Evolutionary conservation across 2,888 invertebrate species (phyloP).

Genomic region (Hyposoter didymator): DNA sequence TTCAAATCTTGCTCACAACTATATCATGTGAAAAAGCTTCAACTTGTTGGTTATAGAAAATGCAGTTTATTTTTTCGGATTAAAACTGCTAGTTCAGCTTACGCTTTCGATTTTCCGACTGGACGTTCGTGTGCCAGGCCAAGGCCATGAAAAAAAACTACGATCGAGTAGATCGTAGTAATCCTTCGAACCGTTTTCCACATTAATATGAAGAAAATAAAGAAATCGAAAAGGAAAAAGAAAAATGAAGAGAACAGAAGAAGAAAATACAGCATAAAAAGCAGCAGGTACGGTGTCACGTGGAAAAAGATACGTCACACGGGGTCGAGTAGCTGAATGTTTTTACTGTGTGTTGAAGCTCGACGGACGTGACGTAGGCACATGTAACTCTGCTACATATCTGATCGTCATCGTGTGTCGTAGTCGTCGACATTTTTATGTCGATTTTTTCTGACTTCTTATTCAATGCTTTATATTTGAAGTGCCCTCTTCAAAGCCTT

Average conservation of each 20-base stretch:
- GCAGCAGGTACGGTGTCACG: background rate
- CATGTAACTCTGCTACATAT: background rate
- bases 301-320: slow-evolving; percentile 1
- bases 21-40: too few species aligned
- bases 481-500: background rate
- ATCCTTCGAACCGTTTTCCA: too few species aligned
- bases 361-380: slow-evolving; percentile 35
- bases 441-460: slow-evolving; percentile 3
- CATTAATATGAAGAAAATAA: background rate
- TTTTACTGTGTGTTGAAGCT: slow-evolving; percentile 5
- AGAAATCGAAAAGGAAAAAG: background rate
- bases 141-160: too few species aligned
- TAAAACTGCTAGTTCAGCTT: too few species aligned
- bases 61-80: too few species aligned
- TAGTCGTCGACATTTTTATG: slow-evolving; percentile 1
- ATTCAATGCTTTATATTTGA: slow-evolving; percentile 7
- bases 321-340: slow-evolving; percentile 22
- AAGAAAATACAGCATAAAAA: background rate
- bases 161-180: background rate
- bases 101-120: too few species aligned
- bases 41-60: too few species aligned
- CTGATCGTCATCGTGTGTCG: background rate
- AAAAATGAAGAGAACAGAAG: background rate
- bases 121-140: too few species aligned
- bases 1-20: too few species aligned